Conservation (phyloP, 2,888 invertebrate genomes). For the Eilema griseolum region DNA sequence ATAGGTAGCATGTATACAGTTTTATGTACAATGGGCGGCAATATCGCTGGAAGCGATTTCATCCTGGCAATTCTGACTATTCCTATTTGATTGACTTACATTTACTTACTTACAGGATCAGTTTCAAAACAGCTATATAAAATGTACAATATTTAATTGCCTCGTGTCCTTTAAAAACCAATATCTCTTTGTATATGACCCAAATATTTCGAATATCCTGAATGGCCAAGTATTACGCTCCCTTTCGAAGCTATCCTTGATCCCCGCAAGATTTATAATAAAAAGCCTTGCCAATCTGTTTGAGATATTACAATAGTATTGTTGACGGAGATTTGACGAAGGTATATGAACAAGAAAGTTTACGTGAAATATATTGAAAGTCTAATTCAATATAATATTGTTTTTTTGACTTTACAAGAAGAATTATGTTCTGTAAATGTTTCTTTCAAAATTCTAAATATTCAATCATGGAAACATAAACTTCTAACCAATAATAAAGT, state of each 20-base stretch:
- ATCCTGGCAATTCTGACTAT: no score
- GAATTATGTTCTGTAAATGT: not conserved
- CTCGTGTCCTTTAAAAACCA: not conserved
- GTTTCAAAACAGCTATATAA: not conserved
- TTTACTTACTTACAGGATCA: no score
- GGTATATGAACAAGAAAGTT: not conserved
- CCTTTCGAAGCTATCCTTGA: slow-evolving; percentile 2
- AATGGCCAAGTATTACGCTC: not conserved
- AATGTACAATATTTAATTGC: not conserved
- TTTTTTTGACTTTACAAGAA: not conserved
- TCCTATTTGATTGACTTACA: no score
- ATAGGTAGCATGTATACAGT: no score
- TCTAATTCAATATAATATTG: not conserved
- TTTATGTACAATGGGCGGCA: no score
- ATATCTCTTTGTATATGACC: not conserved
- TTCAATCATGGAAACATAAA: not conserved
- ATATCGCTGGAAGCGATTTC: no score
- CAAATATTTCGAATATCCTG: slow-evolving; percentile 1
- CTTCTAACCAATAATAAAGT: no score
- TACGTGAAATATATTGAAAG: not conserved
- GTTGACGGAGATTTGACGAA: not conserved
- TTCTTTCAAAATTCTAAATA: no score
- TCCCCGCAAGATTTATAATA: not conserved
- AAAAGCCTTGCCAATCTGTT: not conserved
- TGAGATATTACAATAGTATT: slow-evolving; percentile 4